Conservation (phyloP, 2,113 vertebrate genomes). For the Nansenia antarctica region DNA sequence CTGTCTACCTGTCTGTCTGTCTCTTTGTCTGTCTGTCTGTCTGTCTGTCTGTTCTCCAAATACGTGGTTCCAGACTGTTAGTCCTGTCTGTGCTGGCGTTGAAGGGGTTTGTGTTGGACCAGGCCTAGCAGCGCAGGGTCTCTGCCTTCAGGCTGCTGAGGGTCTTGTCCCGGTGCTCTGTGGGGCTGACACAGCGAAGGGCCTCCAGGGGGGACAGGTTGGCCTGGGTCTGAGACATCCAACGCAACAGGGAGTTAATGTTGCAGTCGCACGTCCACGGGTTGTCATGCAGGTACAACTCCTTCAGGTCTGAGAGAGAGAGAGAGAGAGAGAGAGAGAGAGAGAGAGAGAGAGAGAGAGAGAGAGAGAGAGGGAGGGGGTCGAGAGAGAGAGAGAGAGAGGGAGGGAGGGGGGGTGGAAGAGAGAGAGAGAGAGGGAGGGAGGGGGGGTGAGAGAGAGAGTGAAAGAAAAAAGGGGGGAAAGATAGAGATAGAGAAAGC, state of each 20-base stretch:
- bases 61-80: no score
- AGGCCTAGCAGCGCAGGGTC: conserved; percentile 54
- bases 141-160: conserved; percentile 53
- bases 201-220: conserved; percentile 45
- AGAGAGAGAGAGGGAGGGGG: background rate
- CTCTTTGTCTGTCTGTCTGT: no score
- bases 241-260: conserved; percentile 64
- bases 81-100: no score
- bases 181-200: conserved; percentile 62
- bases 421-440: no score
- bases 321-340: background rate
- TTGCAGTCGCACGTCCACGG: conserved; percentile 77
- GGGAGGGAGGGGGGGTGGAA: no score
- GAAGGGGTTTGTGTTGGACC: conserved; percentile 7
- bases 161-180: conserved; percentile 55
- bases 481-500: background rate
- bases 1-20: no score
- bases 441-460: no score
- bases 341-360: background rate
- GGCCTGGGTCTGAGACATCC: conserved; percentile 57
- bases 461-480: no score
- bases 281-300: conserved; percentile 73
- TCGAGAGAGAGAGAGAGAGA: no score
- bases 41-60: no score
- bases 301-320: conserved; percentile 64